Evolutionary conservation across 2,888 invertebrate genomes (phyloP), one percentile per base, ranked within the genome.

Genomic region (Caenorhabditis auriculariae): DNA sequence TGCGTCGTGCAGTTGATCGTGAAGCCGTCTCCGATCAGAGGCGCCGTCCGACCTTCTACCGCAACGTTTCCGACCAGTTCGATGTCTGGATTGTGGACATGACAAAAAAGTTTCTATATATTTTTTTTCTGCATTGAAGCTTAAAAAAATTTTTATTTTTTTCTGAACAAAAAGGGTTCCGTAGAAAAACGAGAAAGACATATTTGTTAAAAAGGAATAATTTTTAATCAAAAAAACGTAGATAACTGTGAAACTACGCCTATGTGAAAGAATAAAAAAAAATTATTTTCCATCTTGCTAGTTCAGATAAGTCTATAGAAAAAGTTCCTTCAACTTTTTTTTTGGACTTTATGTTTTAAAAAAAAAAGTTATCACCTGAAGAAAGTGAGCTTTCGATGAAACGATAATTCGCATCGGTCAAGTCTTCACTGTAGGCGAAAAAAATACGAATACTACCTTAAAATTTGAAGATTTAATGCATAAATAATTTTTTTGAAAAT

Each of bases 371-470:
- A 4, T 39, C 24, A 59, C 60, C 67, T 35, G 68, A 44, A 17
- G 69, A 64, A 24, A 69, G 32, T 2, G 63, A 50, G 38, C 64
- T 64, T 28, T 54, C 44, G 12, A 66, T 49, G 26, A 61, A 66
- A 32, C 64, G 63, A n/a, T 54, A 26, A 29, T 60, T 69, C 6
- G 61, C 61, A 17, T 57, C 63, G 17, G 42, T 64, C 41, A 69
- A 38, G 28, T 59, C 60, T 37, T 66, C 66, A 7, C 59, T 54
- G 23, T 59, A 60, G 6, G 58, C 47, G 47, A 69, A 69, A 26
- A 66, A 56, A 4, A 69, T 66, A 42, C 65, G 55, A 35, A 67
- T n/a, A n/a, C n/a, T n/a, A n/a, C n/a, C n/a, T n/a, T n/a, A 38
- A 49, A 48, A 28, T 23, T 9, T 37, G 21, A 39, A 4, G 21